Evolutionary conservation across 2,888 invertebrate species (phyloP).

Genomic region (Rhagium mordax): DNA sequence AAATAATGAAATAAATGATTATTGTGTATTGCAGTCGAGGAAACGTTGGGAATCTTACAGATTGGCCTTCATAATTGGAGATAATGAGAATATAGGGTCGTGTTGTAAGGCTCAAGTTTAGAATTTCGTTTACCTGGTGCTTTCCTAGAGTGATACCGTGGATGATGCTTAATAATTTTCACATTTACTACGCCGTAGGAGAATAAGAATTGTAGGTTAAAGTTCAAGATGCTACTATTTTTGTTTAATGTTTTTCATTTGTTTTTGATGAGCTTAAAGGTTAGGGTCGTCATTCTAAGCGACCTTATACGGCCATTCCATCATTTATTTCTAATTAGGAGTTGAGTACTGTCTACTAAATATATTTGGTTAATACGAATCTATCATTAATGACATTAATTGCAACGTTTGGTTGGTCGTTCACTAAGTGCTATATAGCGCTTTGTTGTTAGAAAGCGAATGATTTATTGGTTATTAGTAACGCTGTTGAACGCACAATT

Average conservation of each 20-base stretch:
- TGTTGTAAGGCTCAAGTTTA: slow-evolving; percentile 7
- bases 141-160: background rate
- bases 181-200: slow-evolving; percentile 6
- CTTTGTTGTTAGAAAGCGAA: background rate
- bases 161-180: slow-evolving; percentile 4
- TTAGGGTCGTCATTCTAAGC: slow-evolving; percentile 34
- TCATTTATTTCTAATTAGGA: slow-evolving; percentile 45
- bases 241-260: slow-evolving; percentile 10
- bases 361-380: slow-evolving; percentile 9
- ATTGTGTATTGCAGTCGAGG: slow-evolving; percentile 35
- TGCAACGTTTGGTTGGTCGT: background rate
- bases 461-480: too few relatives aligned
- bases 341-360: slow-evolving; percentile 13
- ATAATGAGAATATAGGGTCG: slow-evolving; percentile 23
- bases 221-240: slow-evolving; percentile 17
- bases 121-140: slow-evolving; percentile 5
- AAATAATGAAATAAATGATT: slow-evolving; percentile 38
- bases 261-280: slow-evolving; percentile 39
- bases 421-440: background rate
- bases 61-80: slow-evolving; percentile 31
- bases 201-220: slow-evolving; percentile 3
- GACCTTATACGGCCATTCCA: slow-evolving; percentile 37
- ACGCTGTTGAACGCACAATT: too few relatives aligned
- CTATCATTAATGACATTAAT: background rate
- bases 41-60: slow-evolving; percentile 35